Conservation (phyloP, 2,113 vertebrate genomes). For the Nannospalax galili region DNA sequence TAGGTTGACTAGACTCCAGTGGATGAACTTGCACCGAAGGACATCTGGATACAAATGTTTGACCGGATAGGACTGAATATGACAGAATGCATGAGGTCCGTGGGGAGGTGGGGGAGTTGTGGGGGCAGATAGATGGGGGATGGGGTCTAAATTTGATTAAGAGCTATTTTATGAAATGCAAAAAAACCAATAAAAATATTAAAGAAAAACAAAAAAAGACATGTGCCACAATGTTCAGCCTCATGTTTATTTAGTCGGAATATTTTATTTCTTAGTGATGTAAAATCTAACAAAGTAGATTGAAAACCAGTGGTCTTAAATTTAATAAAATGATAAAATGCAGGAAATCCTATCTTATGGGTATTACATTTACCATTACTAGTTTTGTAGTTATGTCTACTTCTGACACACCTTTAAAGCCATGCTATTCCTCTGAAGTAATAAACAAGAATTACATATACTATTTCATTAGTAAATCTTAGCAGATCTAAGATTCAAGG, state of each 20-base stretch:
- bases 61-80: too few species aligned
- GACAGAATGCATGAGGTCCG: too few species aligned
- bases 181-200: too few species aligned
- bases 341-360: not conserved
- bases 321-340: constrained; percentile 9
- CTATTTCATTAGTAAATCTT: not conserved
- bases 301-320: not conserved
- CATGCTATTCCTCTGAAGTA: not conserved
- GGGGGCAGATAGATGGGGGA: too few species aligned
- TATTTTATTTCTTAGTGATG: not conserved
- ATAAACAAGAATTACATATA: not conserved
- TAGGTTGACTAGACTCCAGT: too few species aligned
- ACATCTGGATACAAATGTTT: too few species aligned
- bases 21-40: too few species aligned
- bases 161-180: too few species aligned
- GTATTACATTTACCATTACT: not conserved
- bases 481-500: not conserved
- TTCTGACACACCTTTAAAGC: not conserved
- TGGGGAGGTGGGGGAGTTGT: too few species aligned
- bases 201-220: too few species aligned
- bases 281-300: not conserved
- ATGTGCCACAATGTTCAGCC: too few species aligned
- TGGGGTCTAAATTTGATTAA: too few species aligned
- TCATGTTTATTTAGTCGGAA: not conserved
- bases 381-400: not conserved